Evolutionary conservation across 2,888 invertebrate species (phyloP).

Genomic region (Zaprionus lineosus): DNA sequence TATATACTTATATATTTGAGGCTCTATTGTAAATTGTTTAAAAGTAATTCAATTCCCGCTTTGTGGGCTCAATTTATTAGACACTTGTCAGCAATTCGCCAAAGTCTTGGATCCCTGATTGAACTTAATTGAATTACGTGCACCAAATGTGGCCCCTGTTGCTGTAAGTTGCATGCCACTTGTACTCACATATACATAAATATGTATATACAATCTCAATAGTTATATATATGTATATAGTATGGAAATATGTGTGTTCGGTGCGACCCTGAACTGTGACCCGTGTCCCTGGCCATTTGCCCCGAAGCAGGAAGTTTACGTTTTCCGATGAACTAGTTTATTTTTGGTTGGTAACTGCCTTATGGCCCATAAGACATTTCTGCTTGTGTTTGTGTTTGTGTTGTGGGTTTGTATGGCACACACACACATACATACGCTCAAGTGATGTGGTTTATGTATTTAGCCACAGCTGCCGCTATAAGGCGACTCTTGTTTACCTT

Average conservation of each 20-base stretch:
- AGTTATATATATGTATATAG: too few species aligned
- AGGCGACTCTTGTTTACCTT: constrained; percentile 63
- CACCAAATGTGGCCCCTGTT: neutral
- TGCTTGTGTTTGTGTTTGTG: constrained; percentile 33
- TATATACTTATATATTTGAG: neutral
- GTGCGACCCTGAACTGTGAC: constrained; percentile 49
- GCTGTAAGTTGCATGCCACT: constrained; percentile 50
- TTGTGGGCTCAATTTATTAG: constrained; percentile 46
- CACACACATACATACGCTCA: constrained; percentile 14
- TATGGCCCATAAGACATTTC: constrained; percentile 47
- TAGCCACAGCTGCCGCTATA: constrained; percentile 34
- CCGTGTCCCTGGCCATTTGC: constrained; percentile 20
- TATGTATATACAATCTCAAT: too few species aligned
- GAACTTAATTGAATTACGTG: constrained; percentile 67
- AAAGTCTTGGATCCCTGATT: constrained; percentile 66
- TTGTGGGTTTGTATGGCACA: constrained; percentile 33
- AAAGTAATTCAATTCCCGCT: constrained; percentile 42
- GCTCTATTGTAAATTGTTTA: constrained; percentile 18
- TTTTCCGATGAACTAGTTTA: constrained; percentile 57
- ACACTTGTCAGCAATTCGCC: constrained; percentile 48
- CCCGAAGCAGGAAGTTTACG: constrained; percentile 53
- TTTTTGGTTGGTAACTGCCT: constrained; percentile 23
- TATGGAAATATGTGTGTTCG: too few species aligned
- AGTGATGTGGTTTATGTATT: constrained; percentile 23
- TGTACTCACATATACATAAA: constrained; percentile 5